phyloP scores from a whole-genome alignment of 2,797 vertebrate species.

The Luscinia luscinia region DNA sequence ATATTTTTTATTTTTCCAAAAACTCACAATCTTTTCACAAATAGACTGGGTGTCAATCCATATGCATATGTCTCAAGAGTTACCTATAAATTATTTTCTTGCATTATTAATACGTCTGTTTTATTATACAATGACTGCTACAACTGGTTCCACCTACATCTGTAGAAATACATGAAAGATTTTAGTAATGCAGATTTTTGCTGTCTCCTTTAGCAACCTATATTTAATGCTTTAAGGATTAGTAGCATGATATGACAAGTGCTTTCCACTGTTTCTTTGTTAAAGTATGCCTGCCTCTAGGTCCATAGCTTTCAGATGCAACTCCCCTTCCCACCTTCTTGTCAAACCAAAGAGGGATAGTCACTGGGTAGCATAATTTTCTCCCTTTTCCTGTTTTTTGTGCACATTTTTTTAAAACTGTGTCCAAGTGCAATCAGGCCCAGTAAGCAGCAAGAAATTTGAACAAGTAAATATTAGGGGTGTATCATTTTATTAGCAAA shows the following conservation, averaged over 20 bases:
- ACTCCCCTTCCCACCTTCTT: slow-evolving; percentile 5
- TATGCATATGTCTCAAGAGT: neutral
- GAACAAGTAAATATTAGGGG: neutral
- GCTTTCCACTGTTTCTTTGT: slow-evolving; percentile 52
- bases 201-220: slow-evolving; percentile 61
- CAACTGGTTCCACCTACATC: slow-evolving; percentile 46
- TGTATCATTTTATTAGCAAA: neutral
- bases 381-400: neutral
- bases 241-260: slow-evolving; percentile 62
- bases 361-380: neutral
- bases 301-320: slow-evolving; percentile 40
- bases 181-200: slow-evolving; percentile 65
- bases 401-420: neutral
- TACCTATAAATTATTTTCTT: slow-evolving; percentile 61
- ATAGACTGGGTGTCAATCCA: neutral
- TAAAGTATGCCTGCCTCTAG: neutral
- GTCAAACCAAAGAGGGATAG: slow-evolving; percentile 13
- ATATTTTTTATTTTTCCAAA: neutral
- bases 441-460: neutral
- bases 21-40: neutral
- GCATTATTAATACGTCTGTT: slow-evolving; percentile 52
- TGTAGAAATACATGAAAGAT: slow-evolving; percentile 53
- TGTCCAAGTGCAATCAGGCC: neutral
- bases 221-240: slow-evolving; percentile 62
- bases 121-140: slow-evolving; percentile 42